Evolutionary conservation across 2,797 vertebrate genomes (phyloP).

Genomic region (Gouania willdenowi): DNA sequence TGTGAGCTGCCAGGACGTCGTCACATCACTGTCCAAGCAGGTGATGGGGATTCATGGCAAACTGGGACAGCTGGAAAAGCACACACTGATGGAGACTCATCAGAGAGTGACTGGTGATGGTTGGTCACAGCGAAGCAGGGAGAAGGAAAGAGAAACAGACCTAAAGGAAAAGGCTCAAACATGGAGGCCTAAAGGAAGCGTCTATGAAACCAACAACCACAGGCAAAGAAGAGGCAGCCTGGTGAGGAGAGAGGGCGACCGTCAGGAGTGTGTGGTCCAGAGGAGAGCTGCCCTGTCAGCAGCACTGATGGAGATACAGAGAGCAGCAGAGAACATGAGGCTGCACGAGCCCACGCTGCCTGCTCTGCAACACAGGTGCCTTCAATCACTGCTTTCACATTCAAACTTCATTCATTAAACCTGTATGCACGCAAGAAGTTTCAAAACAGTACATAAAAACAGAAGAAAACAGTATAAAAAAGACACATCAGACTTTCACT

Average conservation of each 20-base stretch:
- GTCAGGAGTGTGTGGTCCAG: constrained; percentile 44
- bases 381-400: too few species aligned
- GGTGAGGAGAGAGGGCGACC: constrained; percentile 29
- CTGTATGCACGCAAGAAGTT: too few species aligned
- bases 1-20: constrained; percentile 48
- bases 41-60: constrained; percentile 16
- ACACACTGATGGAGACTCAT: not conserved
- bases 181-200: constrained; percentile 3
- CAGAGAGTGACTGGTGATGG: not conserved
- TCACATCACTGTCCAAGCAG: constrained; percentile 23
- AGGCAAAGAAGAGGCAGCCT: constrained; percentile 10
- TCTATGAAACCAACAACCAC: constrained; percentile 1
- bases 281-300: constrained; percentile 65
- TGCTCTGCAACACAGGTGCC: constrained; percentile 89
- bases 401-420: too few species aligned
- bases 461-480: too few species aligned
- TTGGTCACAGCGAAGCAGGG: not conserved
- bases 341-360: constrained; percentile 84
- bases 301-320: constrained; percentile 74
- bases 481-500: too few species aligned
- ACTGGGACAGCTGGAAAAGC: constrained; percentile 10
- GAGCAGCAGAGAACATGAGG: constrained; percentile 68
- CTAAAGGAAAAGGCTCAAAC: constrained; percentile 10
- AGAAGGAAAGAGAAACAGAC: not conserved
- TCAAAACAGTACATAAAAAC: too few species aligned